These are phyloP conservation scores for Pollachius pollachius DNA, from an alignment of 2,113 vertebrate genomes.

Conservation along the genomic window DNA sequence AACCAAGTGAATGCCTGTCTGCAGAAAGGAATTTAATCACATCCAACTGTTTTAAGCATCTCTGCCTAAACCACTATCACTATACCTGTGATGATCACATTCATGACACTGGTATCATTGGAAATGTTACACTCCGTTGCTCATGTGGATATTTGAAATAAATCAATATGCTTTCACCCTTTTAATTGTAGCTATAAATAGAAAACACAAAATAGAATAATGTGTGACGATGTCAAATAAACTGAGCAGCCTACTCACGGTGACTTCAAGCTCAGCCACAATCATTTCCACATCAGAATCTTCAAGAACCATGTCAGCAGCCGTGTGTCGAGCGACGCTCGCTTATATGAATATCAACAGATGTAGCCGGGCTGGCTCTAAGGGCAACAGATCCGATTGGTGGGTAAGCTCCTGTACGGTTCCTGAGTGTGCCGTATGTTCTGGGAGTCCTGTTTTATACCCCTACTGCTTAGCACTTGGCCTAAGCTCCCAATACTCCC, in stretches of 20 bases:
- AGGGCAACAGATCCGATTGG: conserved; percentile 60
- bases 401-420: conserved; percentile 21
- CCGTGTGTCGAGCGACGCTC: conserved; percentile 22
- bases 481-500: conserved; percentile 76
- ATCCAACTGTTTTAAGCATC: no score
- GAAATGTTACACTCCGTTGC: no score
- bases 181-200: no score
- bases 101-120: no score
- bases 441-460: conserved; percentile 76
- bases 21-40: no score
- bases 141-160: no score
- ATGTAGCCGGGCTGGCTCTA: conserved; percentile 5
- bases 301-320: conserved; percentile 83
- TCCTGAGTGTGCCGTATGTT: conserved; percentile 13
- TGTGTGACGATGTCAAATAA: no score
- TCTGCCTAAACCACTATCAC: no score
- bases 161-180: no score
- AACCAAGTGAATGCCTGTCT: no score
- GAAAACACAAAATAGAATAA: no score
- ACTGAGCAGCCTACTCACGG: conserved; percentile 73
- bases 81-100: no score
- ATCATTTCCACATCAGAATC: conserved; percentile 78
- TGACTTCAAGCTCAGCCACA: conserved; percentile 77
- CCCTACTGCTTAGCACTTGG: conserved; percentile 58
- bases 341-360: conserved; percentile 16